Percentiles rank a stretch among this genome's conserved stretches.
phyloP scores from a whole-genome alignment of 2,113 vertebrate genomes.

The Alligator sinensis region DNA sequence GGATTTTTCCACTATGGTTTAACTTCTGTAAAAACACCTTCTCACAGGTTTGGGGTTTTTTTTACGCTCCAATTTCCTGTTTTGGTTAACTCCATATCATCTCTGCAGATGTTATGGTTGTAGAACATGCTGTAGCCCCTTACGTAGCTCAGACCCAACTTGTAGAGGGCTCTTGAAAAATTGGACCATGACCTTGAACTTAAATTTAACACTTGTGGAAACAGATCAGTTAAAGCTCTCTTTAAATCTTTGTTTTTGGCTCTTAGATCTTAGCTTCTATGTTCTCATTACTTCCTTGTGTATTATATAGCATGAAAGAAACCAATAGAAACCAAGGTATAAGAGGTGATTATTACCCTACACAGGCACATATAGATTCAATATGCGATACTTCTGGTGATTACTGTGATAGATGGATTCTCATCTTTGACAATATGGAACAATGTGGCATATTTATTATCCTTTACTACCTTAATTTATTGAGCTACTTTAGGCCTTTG shows the following conservation, averaged over 20 bases:
- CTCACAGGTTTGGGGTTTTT: neutral
- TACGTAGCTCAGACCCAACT: neutral
- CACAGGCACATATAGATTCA: neutral
- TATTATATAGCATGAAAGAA: neutral
- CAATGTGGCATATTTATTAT: neutral
- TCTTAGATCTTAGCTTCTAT: neutral
- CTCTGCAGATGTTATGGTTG: neutral
- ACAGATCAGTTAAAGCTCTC: neutral
- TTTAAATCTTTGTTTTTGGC: neutral
- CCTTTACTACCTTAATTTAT: neutral
- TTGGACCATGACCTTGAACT: neutral
- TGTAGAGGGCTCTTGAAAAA: neutral
- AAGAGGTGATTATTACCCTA: neutral
- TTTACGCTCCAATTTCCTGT: neutral
- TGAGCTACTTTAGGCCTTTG: neutral
- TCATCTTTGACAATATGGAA: neutral
- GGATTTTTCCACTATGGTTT: neutral
- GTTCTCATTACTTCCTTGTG: neutral
- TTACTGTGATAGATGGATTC: neutral
- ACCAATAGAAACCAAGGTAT: neutral
- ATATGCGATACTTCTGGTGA: neutral
- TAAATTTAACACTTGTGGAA: neutral
- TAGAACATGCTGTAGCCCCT: neutral
- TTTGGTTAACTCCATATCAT: neutral
- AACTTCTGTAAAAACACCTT: neutral